phyloP scores from a whole-genome alignment of 1,140 invertebrate genomes.

The Drosophila orosa region DNA sequence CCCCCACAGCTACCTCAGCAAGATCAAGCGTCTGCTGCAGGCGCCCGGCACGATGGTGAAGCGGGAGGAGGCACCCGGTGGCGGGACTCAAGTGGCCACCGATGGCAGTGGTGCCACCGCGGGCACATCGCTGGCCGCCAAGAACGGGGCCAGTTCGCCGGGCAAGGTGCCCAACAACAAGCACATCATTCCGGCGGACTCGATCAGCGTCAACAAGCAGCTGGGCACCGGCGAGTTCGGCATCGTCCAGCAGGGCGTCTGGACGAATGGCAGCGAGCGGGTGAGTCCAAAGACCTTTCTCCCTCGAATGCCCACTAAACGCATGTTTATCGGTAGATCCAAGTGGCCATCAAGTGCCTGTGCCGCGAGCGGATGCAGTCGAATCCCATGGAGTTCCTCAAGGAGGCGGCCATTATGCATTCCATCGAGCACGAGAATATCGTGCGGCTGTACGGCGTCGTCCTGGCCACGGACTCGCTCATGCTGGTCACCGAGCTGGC shows the following conservation, averaged over 20 bases:
- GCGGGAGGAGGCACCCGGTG: conserved; percentile 85
- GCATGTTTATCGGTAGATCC: conserved; percentile 86
- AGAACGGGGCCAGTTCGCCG: conserved; percentile 69
- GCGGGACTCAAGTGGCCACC: conserved; percentile 81
- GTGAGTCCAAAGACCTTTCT: conserved; percentile 85
- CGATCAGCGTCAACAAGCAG: conserved; percentile 97
- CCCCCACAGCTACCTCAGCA: conserved; percentile 95
- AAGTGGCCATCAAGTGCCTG: conserved; percentile 99
- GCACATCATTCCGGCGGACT: conserved; percentile 97
- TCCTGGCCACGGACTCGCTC: conserved; percentile 95
- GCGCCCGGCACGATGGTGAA: conserved; percentile 85
- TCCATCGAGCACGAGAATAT: conserved; percentile 98
- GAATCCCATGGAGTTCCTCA: conserved; percentile 98
- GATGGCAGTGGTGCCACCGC: conserved; percentile 49
- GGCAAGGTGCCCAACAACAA: conserved; percentile 90
- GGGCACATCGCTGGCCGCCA: conserved; percentile 52
- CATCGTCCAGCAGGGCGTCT: conserved; percentile 98
- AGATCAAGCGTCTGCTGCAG: conserved; percentile 92
- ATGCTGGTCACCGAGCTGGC: conserved; percentile 99
- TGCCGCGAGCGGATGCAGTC: conserved; percentile 97
- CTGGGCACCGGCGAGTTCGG: conserved; percentile 98
- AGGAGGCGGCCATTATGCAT: conserved; percentile 99
- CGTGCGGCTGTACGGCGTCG: conserved; percentile 98
- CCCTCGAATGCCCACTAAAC: not conserved
- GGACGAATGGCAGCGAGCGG: conserved; percentile 97